Conservation (phyloP, 2,888 invertebrate genomes). For the Dolichomitus sp. region DNA sequence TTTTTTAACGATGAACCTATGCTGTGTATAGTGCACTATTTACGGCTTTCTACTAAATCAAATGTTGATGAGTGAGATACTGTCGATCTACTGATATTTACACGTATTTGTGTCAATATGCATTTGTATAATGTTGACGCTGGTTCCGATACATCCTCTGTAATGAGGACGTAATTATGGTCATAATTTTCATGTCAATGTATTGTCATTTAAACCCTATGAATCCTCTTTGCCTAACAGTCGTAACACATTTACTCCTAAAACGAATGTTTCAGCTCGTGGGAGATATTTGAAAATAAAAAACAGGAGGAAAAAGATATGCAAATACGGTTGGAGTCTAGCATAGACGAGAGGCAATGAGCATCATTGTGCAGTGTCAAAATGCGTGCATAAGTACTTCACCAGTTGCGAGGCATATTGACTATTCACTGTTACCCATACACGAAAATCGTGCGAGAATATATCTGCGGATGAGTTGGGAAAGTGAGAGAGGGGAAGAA, state of each 20-base stretch:
- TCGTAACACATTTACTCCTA: not conserved
- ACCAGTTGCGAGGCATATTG: not conserved
- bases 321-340: not conserved
- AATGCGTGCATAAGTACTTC: slow-evolving; percentile 1
- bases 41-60: not conserved
- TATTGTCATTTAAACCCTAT: not conserved
- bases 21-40: not conserved
- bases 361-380: slow-evolving; percentile 14
- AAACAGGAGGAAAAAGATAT: not conserved
- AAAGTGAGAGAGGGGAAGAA: not conserved
- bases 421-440: not conserved
- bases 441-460: not conserved
- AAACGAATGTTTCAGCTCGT: not conserved
- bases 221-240: not conserved
- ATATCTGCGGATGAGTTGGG: not conserved
- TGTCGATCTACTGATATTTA: not conserved
- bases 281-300: not conserved
- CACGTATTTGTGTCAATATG: not conserved
- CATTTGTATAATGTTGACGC: not conserved
- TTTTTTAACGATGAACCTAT: slow-evolving; percentile 7
- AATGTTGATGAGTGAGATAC: not conserved
- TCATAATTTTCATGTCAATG: not conserved
- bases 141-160: not conserved
- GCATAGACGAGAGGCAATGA: slow-evolving; percentile 17
- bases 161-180: not conserved